Conservation (phyloP, 2,113 vertebrate genomes). For the Amblyopsis rosae region DNA sequence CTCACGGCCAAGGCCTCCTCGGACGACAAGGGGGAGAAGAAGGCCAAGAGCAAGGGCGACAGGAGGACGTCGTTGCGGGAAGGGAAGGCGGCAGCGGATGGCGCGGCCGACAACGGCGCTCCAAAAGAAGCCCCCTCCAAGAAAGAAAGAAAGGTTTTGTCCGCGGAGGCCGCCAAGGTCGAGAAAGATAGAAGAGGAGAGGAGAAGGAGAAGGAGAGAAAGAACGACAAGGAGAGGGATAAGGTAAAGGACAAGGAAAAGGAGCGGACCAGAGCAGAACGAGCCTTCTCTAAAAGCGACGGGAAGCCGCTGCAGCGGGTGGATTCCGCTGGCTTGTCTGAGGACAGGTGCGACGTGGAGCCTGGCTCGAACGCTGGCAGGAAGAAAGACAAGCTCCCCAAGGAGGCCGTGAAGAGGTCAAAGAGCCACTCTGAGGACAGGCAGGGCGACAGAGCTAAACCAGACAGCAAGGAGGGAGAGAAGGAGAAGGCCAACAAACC, state of each 20-base stretch:
- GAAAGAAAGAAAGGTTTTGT: constrained; percentile 77
- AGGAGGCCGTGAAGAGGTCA: constrained; percentile 79
- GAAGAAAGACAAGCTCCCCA: constrained; percentile 81
- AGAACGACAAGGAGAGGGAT: constrained; percentile 76
- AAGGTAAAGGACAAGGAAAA: constrained; percentile 66
- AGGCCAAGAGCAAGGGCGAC: constrained; percentile 85
- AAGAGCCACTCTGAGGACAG: constrained; percentile 84
- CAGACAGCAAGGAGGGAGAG: constrained; percentile 79
- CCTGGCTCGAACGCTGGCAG: constrained; percentile 71
- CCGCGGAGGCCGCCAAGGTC: constrained; percentile 73
- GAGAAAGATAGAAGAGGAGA: constrained; percentile 55
- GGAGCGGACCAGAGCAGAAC: constrained; percentile 81
- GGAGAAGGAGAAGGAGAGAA: constrained; percentile 51
- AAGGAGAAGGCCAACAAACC: constrained; percentile 69
- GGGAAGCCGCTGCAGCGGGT: constrained; percentile 78
- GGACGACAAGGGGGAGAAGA: constrained; percentile 88
- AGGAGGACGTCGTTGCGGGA: constrained; percentile 81
- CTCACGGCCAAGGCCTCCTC: constrained; percentile 69
- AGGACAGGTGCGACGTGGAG: constrained; percentile 85
- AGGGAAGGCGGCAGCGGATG: constrained; percentile 70
- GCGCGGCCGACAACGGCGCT: constrained; percentile 72
- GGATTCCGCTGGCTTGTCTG: constrained; percentile 79
- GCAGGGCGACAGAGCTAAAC: constrained; percentile 76
- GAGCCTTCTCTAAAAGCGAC: constrained; percentile 75
- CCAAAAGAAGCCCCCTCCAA: constrained; percentile 75